phyloP scores from a whole-genome alignment of 92 coral and sea anemone genomes.

The Siderastrea siderea region DNA sequence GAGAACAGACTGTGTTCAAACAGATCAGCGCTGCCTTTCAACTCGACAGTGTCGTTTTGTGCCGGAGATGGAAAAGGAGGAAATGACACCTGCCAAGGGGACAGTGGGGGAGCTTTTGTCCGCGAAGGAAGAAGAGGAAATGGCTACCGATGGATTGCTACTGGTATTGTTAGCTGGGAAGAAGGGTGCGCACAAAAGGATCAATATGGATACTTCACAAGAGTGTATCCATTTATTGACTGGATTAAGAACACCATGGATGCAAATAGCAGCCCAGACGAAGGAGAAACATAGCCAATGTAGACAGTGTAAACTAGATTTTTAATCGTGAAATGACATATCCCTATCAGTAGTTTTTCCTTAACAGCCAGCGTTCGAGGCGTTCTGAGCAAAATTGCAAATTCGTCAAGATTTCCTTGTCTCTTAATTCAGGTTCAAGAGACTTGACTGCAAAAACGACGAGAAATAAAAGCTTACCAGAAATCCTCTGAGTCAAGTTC shows the following conservation, averaged over 20 bases:
- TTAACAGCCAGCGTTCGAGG: too few species aligned
- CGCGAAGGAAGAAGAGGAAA: conserved; percentile 52
- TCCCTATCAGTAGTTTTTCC: too few species aligned
- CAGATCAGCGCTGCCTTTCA: conserved; percentile 6
- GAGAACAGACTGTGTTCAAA: background rate
- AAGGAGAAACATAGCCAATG: background rate
- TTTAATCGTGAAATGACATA: too few species aligned
- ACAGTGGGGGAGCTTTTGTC: conserved; percentile 78
- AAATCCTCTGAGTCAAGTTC: too few species aligned
- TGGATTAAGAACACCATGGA: conserved; percentile 84
- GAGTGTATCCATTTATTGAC: conserved; percentile 72
- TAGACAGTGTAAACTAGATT: too few species aligned
- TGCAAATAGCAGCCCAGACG: background rate
- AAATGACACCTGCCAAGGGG: conserved; percentile 79
- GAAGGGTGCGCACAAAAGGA: conserved; percentile 78
- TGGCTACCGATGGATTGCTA: conserved; percentile 70
- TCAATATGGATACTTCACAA: conserved; percentile 78
- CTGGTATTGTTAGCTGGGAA: conserved; percentile 93
- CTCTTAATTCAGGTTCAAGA: too few species aligned
- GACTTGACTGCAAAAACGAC: too few species aligned
- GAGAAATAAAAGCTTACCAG: too few species aligned
- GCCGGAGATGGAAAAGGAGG: conserved; percentile 85
- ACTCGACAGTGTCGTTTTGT: conserved; percentile 61
- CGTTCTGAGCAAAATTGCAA: too few species aligned
- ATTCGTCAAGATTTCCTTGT: too few species aligned